Evolutionary conservation across 2,797 vertebrate species (phyloP), one percentile per base, ranked within the genome.

Genomic region (Percopsis omiscomaycus): DNA sequence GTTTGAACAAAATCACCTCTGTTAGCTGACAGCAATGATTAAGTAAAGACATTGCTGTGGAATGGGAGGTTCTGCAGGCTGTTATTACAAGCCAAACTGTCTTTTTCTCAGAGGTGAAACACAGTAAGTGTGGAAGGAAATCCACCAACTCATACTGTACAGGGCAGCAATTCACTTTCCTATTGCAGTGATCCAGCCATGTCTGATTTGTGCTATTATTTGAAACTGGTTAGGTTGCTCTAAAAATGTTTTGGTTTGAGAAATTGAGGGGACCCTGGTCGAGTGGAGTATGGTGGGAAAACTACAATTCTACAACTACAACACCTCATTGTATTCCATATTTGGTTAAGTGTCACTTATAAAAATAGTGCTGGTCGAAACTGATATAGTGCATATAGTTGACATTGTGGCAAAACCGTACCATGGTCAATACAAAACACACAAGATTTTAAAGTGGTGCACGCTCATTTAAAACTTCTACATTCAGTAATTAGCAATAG

Each of bases 141-240:
- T 78, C 74, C 79, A 73, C 55, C 22, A 68, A 37, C 9, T 6
- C 9, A 37, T 37, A 37, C 9, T 79, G 53, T 74, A 81, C 28
- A 65, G 78, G 74, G 74, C 79, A 79, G 85, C 80, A 84, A 87
- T 85, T 79, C 77, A 84, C 61, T 64, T 89, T 86, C 86, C 67
- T 10, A 64, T 93, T 89, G 90, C 87, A 60, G n/a, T 2, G 11
- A 64, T 82, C 89, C 88, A 90, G 64, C 9, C 30, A 55, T 68
- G 62, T 69, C 66, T 85, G 74, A 88, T 86, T 79, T 89, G 73
- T 75, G 66, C 28, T 55, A 78, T 64, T 12, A 13, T 68, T 72
- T 60, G 76, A 70, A 82, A 83, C 74, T 79, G 53, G 59, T 70
- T 74, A 50, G 56, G 57, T 66, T 66, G 54, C 59, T 64, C 73